Base-by-base conservation (phyloP, 2,888 invertebrate genomes). In the Drosophila borborema region DNA sequence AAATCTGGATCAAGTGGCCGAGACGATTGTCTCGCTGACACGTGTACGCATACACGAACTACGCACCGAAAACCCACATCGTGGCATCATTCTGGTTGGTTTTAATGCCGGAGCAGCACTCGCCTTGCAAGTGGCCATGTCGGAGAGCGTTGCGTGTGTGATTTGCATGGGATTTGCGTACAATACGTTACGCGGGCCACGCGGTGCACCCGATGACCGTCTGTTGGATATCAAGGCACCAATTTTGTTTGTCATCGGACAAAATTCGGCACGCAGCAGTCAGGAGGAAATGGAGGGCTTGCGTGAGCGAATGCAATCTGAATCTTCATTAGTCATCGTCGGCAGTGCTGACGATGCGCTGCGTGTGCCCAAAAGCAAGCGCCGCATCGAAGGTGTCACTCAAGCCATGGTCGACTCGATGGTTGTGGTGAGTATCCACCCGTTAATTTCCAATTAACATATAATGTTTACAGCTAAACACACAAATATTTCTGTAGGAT, bases 131-230 rank as follows among this genome's bases (percentile, higher is more conserved):
- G 95, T 96, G 5, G 95, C 96, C 1, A 94, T 96, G 89, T 94
- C 96, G 62, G 96, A 97, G 90, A 94, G 94, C 56, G 95, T 97
- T 10, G 94, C 95, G 28, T 96, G 96, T 58, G 95, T 97, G 3
- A 94, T 97, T 23, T 96, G 96, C 89, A 93, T 97, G 74, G 97
- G 97, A 0, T 97, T 97, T 91, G 96, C 97, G 0, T 94, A 96
- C 67, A 94, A 95, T 74, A 96, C 97, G 0, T 94, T 96, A 0
- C 95, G 95, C 82, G 97, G 97, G 5, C 94, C 94, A 72, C 94
- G 97, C 58, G 97, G 97, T 5, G 95, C 96, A 64, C 95, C 96
- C 0, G 96, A 97, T 82, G 97, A 97, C 92, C 95, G 95, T 4
- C 92, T 97, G 40, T 92, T 97, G 78, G 96, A 96, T 80, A 94